These are phyloP conservation scores for Galeopsomyia nigrocyanea DNA, from an alignment of 2,888 invertebrate genomes.

Conservation along the genomic window DNA sequence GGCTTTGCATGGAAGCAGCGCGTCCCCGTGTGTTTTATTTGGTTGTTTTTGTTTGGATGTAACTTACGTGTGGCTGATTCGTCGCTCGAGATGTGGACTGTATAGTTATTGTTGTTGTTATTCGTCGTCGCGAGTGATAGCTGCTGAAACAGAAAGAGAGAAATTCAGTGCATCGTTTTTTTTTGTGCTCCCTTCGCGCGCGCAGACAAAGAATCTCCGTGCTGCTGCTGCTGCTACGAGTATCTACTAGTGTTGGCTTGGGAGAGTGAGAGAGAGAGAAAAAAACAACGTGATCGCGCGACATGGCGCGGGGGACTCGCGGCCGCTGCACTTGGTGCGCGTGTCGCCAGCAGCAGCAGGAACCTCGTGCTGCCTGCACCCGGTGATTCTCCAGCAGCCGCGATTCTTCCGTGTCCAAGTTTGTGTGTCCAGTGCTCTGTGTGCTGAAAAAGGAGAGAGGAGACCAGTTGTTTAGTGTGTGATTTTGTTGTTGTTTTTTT, in stretches of 20 bases:
- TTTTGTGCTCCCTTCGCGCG: background rate
- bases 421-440: too few species aligned
- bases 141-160: slow-evolving; percentile 6
- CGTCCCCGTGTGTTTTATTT: background rate
- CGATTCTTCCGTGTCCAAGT: too few species aligned
- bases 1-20: too few species aligned
- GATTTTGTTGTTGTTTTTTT: slow-evolving; percentile 45
- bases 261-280: background rate
- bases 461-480: slow-evolving; percentile 49
- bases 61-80: too few species aligned
- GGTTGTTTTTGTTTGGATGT: background rate
- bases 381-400: slow-evolving; percentile 39
- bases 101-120: too few species aligned
- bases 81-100: too few species aligned
- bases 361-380: background rate
- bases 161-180: background rate
- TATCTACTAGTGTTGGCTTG: background rate
- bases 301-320: slow-evolving; percentile 41
- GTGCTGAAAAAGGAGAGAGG: slow-evolving; percentile 43
- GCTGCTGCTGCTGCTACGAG: background rate
- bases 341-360: too few species aligned
- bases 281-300: slow-evolving; percentile 4
- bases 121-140: slow-evolving; percentile 1
- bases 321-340: background rate
- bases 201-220: background rate